A percentile compares a stretch with the other conserved stretches of the same genome.
phyloP scores from a whole-genome alignment of 2,797 vertebrate species.

The Valencia hispanica region DNA sequence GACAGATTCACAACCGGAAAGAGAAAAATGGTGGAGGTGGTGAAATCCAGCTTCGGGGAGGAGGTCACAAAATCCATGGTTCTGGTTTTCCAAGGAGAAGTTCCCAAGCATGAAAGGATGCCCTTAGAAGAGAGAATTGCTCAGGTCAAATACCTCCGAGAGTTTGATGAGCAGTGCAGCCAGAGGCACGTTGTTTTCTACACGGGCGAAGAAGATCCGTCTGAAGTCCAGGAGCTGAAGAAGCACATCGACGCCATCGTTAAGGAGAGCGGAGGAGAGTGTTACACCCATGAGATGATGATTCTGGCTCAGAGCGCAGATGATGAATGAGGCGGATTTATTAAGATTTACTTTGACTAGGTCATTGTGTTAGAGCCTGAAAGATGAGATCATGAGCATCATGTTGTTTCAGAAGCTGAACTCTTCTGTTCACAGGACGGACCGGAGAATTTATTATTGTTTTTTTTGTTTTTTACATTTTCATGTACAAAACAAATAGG shows the following conservation, averaged over 20 bases:
- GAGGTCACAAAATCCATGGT: not conserved
- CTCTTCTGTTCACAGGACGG: no score
- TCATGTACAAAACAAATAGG: no score
- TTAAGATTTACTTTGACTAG: no score
- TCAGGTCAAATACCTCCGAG: not conserved
- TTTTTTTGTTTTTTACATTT: no score
- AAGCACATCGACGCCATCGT: not conserved
- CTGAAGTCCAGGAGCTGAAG: fast-evolving
- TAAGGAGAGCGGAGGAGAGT: not conserved
- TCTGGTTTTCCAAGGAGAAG: fast-evolving
- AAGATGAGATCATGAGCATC: no score
- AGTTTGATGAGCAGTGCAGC: not conserved
- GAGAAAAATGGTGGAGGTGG: not conserved
- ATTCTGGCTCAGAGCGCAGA: no score
- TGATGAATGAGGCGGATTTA: no score
- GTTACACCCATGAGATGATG: slow-evolving; percentile 10
- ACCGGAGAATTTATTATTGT: no score
- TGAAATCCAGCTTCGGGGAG: not conserved
- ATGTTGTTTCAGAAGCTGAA: no score
- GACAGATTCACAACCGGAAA: not conserved
- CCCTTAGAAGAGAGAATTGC: not conserved
- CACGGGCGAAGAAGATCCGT: not conserved
- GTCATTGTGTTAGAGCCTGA: no score
- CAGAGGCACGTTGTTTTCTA: not conserved
- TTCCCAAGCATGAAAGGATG: not conserved